phyloP scores from a whole-genome alignment of 2,113 vertebrate genomes.

The Saimiri boliviensis region DNA sequence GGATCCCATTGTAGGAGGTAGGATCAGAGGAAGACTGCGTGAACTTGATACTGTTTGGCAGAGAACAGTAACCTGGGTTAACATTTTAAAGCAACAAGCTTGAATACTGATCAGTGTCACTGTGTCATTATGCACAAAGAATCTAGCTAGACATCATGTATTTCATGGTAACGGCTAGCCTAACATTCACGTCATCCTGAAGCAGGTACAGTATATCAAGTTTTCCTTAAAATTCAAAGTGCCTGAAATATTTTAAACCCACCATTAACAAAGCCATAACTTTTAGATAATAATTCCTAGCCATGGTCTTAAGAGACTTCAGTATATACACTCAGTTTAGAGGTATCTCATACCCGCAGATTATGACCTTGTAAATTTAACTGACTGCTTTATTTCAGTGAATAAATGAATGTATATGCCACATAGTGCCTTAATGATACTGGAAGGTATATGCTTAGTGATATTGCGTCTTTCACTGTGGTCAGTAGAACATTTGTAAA shows the following conservation, averaged over 20 bases:
- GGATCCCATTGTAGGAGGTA: conserved; percentile 92
- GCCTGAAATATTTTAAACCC: neutral
- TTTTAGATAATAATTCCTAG: neutral
- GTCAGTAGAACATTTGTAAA: neutral
- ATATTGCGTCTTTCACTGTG: neutral
- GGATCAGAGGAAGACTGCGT: neutral
- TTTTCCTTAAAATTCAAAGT: neutral
- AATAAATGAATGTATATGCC: neutral
- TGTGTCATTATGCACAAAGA: neutral
- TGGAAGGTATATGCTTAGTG: too few species aligned
- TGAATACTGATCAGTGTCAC: too few species aligned
- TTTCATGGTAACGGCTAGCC: neutral
- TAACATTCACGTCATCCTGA: neutral
- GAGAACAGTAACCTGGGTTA: neutral
- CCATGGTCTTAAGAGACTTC: neutral
- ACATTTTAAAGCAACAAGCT: neutral
- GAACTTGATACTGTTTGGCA: neutral
- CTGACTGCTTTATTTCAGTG: neutral
- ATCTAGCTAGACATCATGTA: neutral
- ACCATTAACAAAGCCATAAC: neutral
- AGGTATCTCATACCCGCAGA: neutral
- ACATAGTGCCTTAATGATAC: neutral
- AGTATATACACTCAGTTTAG: neutral
- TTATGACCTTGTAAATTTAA: neutral
- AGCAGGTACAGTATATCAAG: neutral